Evolutionary conservation across 2,113 vertebrate species (phyloP), one percentile per base, ranked within the genome.

Genomic region (Scatophagus argus): DNA sequence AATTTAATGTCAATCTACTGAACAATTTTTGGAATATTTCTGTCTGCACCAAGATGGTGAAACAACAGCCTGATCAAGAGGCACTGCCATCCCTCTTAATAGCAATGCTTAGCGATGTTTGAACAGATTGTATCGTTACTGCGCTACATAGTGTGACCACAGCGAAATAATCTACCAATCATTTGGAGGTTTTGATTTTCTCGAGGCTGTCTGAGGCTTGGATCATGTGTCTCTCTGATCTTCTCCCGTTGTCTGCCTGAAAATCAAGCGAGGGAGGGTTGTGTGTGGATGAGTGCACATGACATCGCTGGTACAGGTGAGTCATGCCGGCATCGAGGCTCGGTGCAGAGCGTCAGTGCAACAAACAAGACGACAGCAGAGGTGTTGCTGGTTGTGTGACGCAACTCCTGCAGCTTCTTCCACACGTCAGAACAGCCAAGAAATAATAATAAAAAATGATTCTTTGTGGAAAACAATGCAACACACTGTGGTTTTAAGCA

Each of bases 401-500:
- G 74, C 89, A 85, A 72, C 63, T 84, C 13, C 70, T 39, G 52
- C 64, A 72, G 68, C 87, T 47, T 83, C 66, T 46, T 79, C 68
- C 63, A 79, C 87, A 66, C 49, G 66, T 55, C 39, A 65, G 68
- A 79, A 38, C n/a, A 58, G 72, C 66, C 70, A 84, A 68, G 59
- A 72, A 31, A n/a, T n/a, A n/a, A n/a, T n/a, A n/a, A n/a, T n/a
- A n/a, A 52, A 14, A 51, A 34, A 19, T 0, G 5, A 75, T 29
- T 69, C 69, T 75, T 56, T 43, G 49, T 74, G 61, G 63, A 64
- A 82, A 59, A 54, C 5, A 78, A 74, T 54, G 36, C 68, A 73
- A 64, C 70, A 75, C 8, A 6, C 55, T 4, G n/a, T 16, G 17
- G 36, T 59, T 86, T 80, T 93, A 95, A 95, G 94, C 94, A 95